Evolutionary conservation across 2,797 vertebrate species (phyloP), one percentile per base, ranked within the genome.

Genomic region (Semotilus atromaculatus): DNA sequence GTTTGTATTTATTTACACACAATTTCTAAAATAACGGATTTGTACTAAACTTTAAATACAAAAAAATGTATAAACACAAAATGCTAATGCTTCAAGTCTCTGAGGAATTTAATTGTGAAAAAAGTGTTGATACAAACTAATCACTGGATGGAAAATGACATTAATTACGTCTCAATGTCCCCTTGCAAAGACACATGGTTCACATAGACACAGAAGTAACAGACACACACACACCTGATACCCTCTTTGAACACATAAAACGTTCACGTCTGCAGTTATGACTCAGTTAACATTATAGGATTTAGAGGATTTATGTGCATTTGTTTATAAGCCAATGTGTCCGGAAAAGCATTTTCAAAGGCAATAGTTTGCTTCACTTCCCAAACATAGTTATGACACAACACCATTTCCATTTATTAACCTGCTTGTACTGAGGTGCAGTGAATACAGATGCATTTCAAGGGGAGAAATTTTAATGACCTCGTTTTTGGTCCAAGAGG

Each of bases 81-180:
- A 55, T n/a, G 21, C 21, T 75, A 55, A 60, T 26, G 13, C 55
- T 60, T 58, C 2, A 64, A 45, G n/a, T 62, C n/a, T 66, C 26
- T 21, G 58, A 29, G 5, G 3, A 62, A 60, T 53, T 58, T 77
- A 68, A 81, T 77, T 84, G 55, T 16, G 3, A 48, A 48, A 85
- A 82, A 76, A 71, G 66, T 68, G 31, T 74, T 64, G 21, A 29
- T 85, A 71, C 85, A 71, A 53, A 43, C n/a, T 80, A 55, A 85
- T 70, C 78, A 51, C 55, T 71, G 53, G 68, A 85, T 55, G 40
- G 31, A 64, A 77, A 85, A 85, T 83, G 31, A 77, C 81, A 85
- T 26, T 81, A 87, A 85, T 31, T 81, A 87, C 86, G 67, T 86
- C 66, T 73, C 19, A 26, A 19, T 80, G 48, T 82, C 38, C 18